A percentile compares a stretch with the other conserved stretches of the same genome.
Conservation (phyloP, 92 coral and sea anemone genomes). For the Scolanthus callimorphus region DNA sequence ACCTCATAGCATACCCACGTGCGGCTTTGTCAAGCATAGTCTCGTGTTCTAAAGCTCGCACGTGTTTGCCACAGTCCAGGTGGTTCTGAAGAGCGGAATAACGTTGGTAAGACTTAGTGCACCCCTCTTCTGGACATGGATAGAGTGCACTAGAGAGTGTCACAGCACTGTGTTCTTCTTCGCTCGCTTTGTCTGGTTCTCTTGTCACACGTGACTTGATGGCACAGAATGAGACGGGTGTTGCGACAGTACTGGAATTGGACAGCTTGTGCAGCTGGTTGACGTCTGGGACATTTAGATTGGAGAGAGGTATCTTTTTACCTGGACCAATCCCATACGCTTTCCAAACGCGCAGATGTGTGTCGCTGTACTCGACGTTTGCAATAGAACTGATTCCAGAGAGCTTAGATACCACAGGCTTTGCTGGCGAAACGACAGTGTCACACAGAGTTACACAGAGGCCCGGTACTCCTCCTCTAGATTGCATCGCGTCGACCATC, state of each 20-base stretch:
- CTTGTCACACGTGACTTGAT: constrained; percentile 1
- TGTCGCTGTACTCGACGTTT: constrained; percentile 35
- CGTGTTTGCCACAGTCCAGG: constrained; percentile 40
- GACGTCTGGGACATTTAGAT: neutral
- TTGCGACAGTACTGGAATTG: neutral
- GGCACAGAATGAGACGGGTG: constrained; percentile 1
- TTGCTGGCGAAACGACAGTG: neutral
- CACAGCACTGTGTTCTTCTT: neutral
- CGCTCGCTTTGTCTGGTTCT: neutral
- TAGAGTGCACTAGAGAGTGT: neutral
- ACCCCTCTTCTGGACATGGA: constrained; percentile 28
- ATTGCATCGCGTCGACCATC: constrained; percentile 56
- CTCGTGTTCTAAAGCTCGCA: constrained; percentile 26
- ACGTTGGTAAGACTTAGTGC: constrained; percentile 16
- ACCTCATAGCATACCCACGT: constrained; percentile 17
- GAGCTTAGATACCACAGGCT: constrained; percentile 11
- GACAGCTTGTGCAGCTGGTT: neutral
- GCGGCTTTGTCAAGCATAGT: constrained; percentile 45
- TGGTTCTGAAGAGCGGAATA: constrained; percentile 13
- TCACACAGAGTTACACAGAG: constrained; percentile 35
- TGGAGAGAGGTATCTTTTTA: constrained; percentile 32
- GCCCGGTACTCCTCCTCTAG: constrained; percentile 50
- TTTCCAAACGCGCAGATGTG: constrained; percentile 52
- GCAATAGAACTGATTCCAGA: constrained; percentile 39
- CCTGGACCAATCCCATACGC: constrained; percentile 68